Conservation (phyloP, 2,113 vertebrate species). For the Equus przewalskii region DNA sequence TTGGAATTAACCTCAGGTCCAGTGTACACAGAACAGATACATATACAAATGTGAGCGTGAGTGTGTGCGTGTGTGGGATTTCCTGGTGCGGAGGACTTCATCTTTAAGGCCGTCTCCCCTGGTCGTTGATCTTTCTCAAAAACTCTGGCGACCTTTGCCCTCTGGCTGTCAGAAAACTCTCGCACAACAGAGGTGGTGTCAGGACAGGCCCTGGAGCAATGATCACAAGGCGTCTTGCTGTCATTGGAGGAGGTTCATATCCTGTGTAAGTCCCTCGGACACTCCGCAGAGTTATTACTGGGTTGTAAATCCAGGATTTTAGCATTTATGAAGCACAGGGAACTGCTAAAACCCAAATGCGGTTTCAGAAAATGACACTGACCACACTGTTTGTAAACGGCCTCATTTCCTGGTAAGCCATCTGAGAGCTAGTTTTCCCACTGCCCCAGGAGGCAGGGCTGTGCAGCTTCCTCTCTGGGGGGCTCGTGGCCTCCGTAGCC, state of each 20-base stretch:
- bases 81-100: accelerated
- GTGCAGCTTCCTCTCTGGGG: accelerated
- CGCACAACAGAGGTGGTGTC: not conserved
- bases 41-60: accelerated
- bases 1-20: accelerated
- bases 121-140: not conserved
- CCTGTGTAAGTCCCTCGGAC: constrained; percentile 51
- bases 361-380: not conserved
- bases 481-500: accelerated
- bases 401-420: constrained; percentile 27
- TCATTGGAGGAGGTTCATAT: not conserved
- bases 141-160: not conserved
- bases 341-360: constrained; percentile 12
- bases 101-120: not conserved
- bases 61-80: accelerated
- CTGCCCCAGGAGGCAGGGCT: not conserved
- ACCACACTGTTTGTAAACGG: not conserved
- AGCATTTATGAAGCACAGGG: constrained; percentile 6
- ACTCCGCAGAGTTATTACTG: not conserved
- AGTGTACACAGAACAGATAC: accelerated
- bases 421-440: not conserved
- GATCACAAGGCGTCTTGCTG: not conserved
- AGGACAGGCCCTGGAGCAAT: accelerated
- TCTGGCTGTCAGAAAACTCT: not conserved
- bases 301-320: constrained; percentile 64